Base-by-base conservation (phyloP, 2,888 invertebrate genomes). In the Epirrhoe tristata region DNA sequence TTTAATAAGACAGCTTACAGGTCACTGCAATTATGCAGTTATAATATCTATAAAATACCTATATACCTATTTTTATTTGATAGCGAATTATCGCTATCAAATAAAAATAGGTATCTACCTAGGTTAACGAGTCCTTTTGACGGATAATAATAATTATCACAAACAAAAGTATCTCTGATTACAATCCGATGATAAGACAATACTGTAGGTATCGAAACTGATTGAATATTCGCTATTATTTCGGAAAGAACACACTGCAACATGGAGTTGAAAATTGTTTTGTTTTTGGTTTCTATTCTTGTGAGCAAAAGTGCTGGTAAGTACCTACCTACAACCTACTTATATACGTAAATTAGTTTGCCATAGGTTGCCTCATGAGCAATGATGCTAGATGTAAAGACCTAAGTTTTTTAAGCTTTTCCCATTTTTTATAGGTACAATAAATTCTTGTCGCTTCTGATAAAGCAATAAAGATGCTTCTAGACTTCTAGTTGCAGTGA, bases 281-380 rank as follows among this genome's bases (percentile, higher is more conserved):
- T 88, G 46, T 70, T 90, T 61, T 67, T 88, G 56, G 58, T 90
- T 58, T 77, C 78, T 74, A 80, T 74, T 73, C 39, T 81, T 8
- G 14, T 87, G 63, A 81, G 83, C 61, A 77, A 78, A 71, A 70
- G 82, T 59, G 70, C 77, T n/a, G 89, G 91, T 91, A 81, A 81
- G 85, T 61, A 48, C n/a, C 5, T 6, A 3, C 6, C 10, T 39
- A 39, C 39, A 43, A 43, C 36, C 24, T 24, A 24, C n/a, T n/a
- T 24, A 24, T 3, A 1, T 24, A 24, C 24, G 24, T 24, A 24
- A 24, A 24, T 24, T 24, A 24, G 3, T 24, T 24, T 24, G 3
- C 24, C 24, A 2, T 24, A 24, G 24, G 24, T 24, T 24, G 24
- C 24, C 1, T 24, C 3, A 24, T 24, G 24, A 24, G 24, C 24